A percentile compares a stretch with the other conserved stretches of the same genome.
These are phyloP conservation scores for Stenichneumon culpator DNA, from an alignment of 2,888 invertebrate species.

Conservation along the genomic window DNA sequence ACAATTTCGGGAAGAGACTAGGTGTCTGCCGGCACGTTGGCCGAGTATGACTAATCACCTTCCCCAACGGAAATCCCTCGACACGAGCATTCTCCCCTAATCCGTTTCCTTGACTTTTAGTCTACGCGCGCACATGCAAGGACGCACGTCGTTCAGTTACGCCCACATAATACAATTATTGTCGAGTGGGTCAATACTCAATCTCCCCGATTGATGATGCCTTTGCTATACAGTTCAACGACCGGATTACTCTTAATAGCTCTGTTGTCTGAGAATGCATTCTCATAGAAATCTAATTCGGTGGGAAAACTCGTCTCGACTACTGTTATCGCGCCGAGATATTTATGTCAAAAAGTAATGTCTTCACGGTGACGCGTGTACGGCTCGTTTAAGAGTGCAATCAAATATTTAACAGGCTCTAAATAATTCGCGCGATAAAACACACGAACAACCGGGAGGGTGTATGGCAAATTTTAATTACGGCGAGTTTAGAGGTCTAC, in stretches of 20 bases:
- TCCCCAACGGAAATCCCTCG: slow-evolving; percentile 4
- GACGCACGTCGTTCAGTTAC: slow-evolving; percentile 31
- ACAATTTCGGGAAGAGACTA: slow-evolving; percentile 10
- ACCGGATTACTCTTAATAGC: slow-evolving; percentile 25
- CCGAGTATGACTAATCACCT: slow-evolving; percentile 4
- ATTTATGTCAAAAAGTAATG: no score
- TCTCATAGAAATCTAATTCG: not conserved
- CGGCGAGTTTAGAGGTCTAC: not conserved
- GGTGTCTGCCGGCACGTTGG: not conserved
- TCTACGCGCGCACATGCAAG: slow-evolving; percentile 16
- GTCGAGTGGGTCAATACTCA: not conserved
- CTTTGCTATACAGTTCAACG: not conserved
- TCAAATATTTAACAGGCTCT: not conserved
- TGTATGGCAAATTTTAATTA: slow-evolving; percentile 30
- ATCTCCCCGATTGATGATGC: not conserved
- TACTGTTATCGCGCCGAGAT: not conserved
- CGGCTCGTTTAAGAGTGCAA: no score
- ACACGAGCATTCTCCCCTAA: slow-evolving; percentile 12
- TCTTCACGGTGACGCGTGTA: no score
- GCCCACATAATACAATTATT: not conserved
- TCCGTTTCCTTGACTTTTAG: not conserved
- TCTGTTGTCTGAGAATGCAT: not conserved
- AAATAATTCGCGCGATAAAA: not conserved
- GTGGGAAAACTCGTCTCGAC: slow-evolving; percentile 2
- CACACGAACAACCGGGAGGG: not conserved